Evolutionary conservation across 2,797 vertebrate species (phyloP).

Genomic region (Arnoldichthys spilopterus): DNA sequence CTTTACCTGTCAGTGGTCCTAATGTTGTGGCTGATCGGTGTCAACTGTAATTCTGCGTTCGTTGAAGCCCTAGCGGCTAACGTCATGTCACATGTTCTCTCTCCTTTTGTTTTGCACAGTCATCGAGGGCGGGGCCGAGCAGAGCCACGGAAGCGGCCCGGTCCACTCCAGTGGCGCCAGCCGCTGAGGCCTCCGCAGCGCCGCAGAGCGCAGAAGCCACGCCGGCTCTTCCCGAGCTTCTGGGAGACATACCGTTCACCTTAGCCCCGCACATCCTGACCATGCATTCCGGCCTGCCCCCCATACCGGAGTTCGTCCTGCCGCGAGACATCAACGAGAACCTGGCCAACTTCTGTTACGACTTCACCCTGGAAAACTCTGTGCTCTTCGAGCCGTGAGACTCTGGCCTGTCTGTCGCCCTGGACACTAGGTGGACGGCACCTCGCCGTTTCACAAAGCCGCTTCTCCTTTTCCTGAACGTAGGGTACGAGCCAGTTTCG

Average conservation of each 20-base stretch:
- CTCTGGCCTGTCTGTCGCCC: background rate
- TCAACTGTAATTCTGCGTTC: no score
- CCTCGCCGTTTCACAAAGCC: background rate
- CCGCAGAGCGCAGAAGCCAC: slow-evolving; percentile 67
- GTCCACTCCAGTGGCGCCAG: slow-evolving; percentile 53
- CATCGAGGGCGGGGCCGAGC: slow-evolving; percentile 23
- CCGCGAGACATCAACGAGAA: slow-evolving; percentile 82
- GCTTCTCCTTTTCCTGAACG: background rate
- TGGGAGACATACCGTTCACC: slow-evolving; percentile 91
- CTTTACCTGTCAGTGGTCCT: no score
- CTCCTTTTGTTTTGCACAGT: slow-evolving; percentile 53
- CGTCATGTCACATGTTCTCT: background rate
- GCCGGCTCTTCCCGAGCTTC: slow-evolving; percentile 81
- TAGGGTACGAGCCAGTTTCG: background rate
- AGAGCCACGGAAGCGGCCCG: slow-evolving; percentile 3
- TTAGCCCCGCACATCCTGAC: slow-evolving; percentile 90
- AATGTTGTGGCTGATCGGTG: no score
- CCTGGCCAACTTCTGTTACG: slow-evolving; percentile 89
- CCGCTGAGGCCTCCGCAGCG: background rate
- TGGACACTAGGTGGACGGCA: background rate
- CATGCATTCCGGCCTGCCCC: slow-evolving; percentile 76
- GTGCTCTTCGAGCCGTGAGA: slow-evolving; percentile 84
- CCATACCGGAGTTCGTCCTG: slow-evolving; percentile 82
- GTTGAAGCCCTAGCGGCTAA: background rate
- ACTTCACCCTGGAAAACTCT: slow-evolving; percentile 96